Evolutionary conservation across 2,888 invertebrate species (phyloP), one percentile per base, ranked within the genome.

Genomic region (Microplitis manilae): DNA sequence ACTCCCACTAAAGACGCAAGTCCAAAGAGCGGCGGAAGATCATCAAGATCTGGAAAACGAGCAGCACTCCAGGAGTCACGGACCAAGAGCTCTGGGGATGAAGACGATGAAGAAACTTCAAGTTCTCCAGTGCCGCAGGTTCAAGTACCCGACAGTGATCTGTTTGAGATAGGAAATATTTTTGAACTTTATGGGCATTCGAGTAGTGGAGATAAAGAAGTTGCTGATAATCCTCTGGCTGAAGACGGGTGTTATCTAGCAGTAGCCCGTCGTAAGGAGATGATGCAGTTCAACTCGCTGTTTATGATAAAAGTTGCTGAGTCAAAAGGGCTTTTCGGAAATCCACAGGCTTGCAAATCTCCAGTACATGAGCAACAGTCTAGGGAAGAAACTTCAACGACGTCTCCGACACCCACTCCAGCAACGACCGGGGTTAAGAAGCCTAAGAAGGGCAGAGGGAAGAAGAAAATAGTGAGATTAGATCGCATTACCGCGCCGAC

Each of bases 231-330:
- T 8, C 64, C 60, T 1, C 50, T 74, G n/a, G 59, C 5, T 20
- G 64, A 77, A 40, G 80, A 85, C 83, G 94, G 94, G 2, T 94
- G 94, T 84, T 95, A 92, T 85, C 90, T 95, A 68, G 93, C 94
- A 2, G 90, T 94, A 7, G 91, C 94, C 75, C 93, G 93, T 85
- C 91, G 95, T 83, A 94, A 94, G 93, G 93, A 94, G 90, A 92
- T 96, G 84, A 95, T 94, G 74, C 93, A 94, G 64, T 92, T 96
- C 84, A 94, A 96, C 88, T 95, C 95, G 5, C 94, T 95, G 88
- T 96, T 94, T 87, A 94, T 96, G 93, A 96, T 96, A 82, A 93
- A 94, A 84, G 95, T 96, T 90, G 96, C 96, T 2, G 96, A 96
- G 89, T 92, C 93, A 62, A 92, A 96, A 78, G 96, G 96, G 0